Evolutionary conservation across 2,888 invertebrate genomes (phyloP), one percentile per base, ranked within the genome.

Genomic region (Drosophila lutescens): DNA sequence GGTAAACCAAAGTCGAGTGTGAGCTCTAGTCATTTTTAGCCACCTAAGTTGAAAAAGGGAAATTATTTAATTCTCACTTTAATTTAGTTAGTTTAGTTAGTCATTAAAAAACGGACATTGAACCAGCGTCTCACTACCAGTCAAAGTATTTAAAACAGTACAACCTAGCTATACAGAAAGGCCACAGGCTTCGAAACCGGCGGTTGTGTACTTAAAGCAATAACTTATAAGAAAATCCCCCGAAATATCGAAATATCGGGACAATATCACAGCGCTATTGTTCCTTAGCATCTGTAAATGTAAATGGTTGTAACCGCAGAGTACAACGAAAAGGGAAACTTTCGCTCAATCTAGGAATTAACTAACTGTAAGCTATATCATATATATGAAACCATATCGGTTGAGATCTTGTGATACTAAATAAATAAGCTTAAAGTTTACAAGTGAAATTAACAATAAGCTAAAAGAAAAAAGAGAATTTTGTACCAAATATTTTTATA

Each of bases 221-320:
- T 80, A 36, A 30, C 32, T 68, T 86, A 66, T 86, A 66, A 55
- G 43, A 15, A 15, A 53, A 57, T 53, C 56, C 65, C 60, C 47
- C 32, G 32, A 10, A 34, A 34, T 10, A 26, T 26, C 30, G 30
- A 30, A 50, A 49, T n/a, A 55, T 41, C 13, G 81, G 67, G 63
- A 58, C 86, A 86, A 90, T 90, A 90, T 91, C 91, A 90, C 91
- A 91, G 85, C 91, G 79, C 79, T 86, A 89, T 89, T 90, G 90
- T 90, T 90, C 90, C 90, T 90, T 90, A 86, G 68, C 71, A 63
- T 38, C 41, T 50, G 46, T 53, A 30, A 7, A 20, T 60, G 49
- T 32, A 61, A 47, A 65, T 70, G 84, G 84, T 84, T 84, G 84
- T 88, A 89, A 84, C 79, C 88, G 51, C 55, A 85, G 79, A 88